Percentiles rank a stretch among this genome's conserved stretches.
Conservation (phyloP, 2,797 vertebrate genomes). For the Sitta carolinensis region DNA sequence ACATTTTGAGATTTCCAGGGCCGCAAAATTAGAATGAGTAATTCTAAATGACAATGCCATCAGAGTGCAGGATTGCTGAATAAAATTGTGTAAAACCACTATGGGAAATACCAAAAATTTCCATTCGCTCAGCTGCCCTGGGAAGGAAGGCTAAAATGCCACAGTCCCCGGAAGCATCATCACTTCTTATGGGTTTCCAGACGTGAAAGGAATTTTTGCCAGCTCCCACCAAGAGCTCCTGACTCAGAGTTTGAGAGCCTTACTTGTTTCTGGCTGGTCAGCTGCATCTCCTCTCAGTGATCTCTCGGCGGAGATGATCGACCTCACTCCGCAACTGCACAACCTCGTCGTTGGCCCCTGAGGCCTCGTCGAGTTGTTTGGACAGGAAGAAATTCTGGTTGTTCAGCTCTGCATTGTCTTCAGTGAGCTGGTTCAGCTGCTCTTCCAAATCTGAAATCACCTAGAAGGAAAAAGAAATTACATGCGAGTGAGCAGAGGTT, state of each 20-base stretch:
- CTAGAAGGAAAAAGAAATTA: conserved; percentile 70
- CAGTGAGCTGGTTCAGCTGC: conserved; percentile 94
- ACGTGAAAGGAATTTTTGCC: neutral
- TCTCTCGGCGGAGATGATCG: conserved; percentile 93
- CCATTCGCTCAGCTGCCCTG: neutral
- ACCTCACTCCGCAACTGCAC: conserved; percentile 92
- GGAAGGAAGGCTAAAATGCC: neutral
- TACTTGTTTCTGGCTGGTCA: conserved; percentile 99
- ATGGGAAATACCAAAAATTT: neutral
- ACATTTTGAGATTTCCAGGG: neutral
- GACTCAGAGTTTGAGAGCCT: neutral
- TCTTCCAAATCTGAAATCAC: conserved; percentile 98
- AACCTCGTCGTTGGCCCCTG: conserved; percentile 90
- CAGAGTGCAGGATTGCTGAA: neutral
- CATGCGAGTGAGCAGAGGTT: neutral
- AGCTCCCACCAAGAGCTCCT: neutral
- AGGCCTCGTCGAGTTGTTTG: conserved; percentile 96
- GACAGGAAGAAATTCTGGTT: conserved; percentile 99
- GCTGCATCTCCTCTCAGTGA: conserved; percentile 98
- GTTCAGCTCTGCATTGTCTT: conserved; percentile 97
- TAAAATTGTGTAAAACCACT: neutral
- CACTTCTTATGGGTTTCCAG: neutral
- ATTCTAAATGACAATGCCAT: neutral
- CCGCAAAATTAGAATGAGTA: neutral
- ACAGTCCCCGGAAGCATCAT: neutral